A percentile compares a stretch with the other conserved stretches of the same genome.
Conservation (phyloP, 2,797 vertebrate species). For the Ficedula albicollis region DNA sequence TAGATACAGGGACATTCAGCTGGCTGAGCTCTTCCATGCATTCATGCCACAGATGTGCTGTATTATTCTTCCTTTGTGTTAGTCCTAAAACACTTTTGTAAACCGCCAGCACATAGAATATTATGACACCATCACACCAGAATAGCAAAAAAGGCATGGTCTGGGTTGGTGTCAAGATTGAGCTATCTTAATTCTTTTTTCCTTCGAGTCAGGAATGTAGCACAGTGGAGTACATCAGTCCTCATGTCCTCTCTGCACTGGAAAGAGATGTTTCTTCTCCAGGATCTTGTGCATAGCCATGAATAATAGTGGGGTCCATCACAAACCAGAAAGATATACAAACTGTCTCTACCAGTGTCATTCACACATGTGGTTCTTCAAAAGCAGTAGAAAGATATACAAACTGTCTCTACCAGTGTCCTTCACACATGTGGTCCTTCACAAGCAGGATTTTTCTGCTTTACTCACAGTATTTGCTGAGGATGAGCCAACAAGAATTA, state of each 20-base stretch:
- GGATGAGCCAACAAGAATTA: background rate
- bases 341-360: background rate
- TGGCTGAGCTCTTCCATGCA: background rate
- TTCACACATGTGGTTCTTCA: background rate
- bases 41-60: background rate
- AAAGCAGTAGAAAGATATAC: background rate
- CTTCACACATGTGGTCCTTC: background rate
- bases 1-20: background rate
- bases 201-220: background rate
- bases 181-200: background rate
- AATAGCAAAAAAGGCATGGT: background rate
- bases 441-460: background rate
- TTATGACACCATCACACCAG: background rate
- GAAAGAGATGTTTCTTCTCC: background rate
- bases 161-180: background rate
- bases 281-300: background rate
- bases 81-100: background rate
- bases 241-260: background rate
- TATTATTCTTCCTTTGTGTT: background rate
- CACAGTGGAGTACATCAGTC: background rate
- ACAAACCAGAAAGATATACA: background rate
- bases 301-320: background rate
- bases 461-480: background rate
- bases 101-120: background rate
- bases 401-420: background rate